Evolutionary conservation across 37 sponge, comb jelly and placozoan genomes (phyloP), one percentile per base, ranked within the genome.

Genomic region (Agelas oroides): DNA sequence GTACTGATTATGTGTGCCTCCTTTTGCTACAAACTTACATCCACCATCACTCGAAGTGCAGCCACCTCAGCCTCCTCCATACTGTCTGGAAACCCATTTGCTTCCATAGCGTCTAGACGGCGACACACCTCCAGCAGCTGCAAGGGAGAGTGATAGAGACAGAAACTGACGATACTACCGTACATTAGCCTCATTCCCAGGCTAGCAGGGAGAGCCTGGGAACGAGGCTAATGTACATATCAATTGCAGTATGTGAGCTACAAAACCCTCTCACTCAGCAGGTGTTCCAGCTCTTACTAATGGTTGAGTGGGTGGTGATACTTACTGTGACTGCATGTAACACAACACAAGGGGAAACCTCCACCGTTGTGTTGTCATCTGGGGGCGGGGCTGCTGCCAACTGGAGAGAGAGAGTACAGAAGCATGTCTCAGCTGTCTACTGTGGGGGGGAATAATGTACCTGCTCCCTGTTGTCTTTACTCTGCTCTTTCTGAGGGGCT

Each of bases 111-210:
- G 82, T 88, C 89, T 71, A 88, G 35, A 41, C 89, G 66, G 0
- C 67, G 75, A 19, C 66, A 70, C 28, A 88, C 28, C 20, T 88
- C 89, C 35, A 88, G 39, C 35, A 88, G 77, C 89, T 88, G 82
- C 18, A 79, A 59, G 34, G 24, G 53, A 21, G 23, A 25, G 31
- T 77, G 36, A 2, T 24, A 5, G 1, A 70, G 71, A 31, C 13
- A 8, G n/a, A n/a, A n/a, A n/a, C n/a, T n/a, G n/a, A n/a, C n/a
- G n/a, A n/a, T n/a, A n/a, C n/a, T n/a, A n/a, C n/a, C n/a, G n/a
- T n/a, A n/a, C n/a, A n/a, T n/a, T n/a, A 27, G 5, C 62, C n/a
- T 70, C 23, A 3, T 70, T 23, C 71, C 23, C 34, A 33, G 21
- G 12, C 28, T n/a, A n/a, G n/a, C n/a, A n/a, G n/a, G n/a, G n/a